Evolutionary conservation across 2,113 vertebrate genomes (phyloP).

Genomic region (Muscicapa adusta): DNA sequence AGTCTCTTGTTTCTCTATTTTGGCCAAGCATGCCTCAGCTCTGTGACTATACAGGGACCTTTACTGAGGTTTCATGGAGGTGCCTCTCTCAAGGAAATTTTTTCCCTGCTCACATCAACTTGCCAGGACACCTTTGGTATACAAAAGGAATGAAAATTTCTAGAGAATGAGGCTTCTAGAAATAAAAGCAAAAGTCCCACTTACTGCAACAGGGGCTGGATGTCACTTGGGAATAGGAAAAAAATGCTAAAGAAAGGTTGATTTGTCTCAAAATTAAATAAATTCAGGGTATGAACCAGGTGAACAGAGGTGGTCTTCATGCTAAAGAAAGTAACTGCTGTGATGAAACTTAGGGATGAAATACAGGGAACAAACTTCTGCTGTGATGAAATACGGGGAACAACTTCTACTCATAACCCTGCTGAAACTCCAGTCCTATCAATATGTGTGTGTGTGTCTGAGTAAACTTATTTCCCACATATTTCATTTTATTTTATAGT

Average conservation of each 20-base stretch:
- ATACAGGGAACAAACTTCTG: not conserved
- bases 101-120: not conserved
- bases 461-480: not conserved
- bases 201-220: not conserved
- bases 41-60: not conserved
- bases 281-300: not conserved
- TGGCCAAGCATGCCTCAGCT: not conserved
- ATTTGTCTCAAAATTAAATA: not conserved
- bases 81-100: not conserved
- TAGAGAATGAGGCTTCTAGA: not conserved
- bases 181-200: not conserved
- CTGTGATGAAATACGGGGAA: not conserved
- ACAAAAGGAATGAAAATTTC: not conserved
- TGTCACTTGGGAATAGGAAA: not conserved
- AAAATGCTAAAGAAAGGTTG: not conserved
- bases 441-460: not conserved
- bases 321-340: not conserved
- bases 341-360: not conserved
- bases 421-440: not conserved
- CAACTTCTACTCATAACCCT: not conserved
- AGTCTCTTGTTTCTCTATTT: not conserved
- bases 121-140: not conserved
- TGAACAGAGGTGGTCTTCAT: not conserved
- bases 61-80: fast-evolving
- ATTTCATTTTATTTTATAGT: not conserved